Evolutionary conservation across 2,113 vertebrate species (phyloP).

Genomic region (Entosphenus tridentatus): DNA sequence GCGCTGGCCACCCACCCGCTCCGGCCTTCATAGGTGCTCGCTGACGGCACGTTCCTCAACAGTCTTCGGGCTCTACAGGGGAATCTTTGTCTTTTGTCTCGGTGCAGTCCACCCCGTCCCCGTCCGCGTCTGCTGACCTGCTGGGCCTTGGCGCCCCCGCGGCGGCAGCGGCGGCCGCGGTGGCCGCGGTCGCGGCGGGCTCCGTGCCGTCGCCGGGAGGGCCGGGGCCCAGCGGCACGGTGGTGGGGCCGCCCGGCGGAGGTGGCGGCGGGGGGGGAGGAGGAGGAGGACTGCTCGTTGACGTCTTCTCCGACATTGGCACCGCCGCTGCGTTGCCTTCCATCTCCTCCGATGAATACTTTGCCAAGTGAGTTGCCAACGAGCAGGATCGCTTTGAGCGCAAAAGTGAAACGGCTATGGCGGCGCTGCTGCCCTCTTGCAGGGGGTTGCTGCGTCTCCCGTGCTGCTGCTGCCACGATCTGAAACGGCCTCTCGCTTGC

Average conservation of each 20-base stretch:
- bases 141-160: slow-evolving; percentile 43
- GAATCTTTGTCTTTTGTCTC: slow-evolving; percentile 4
- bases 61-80: no score
- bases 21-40: no score
- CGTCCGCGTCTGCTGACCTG: slow-evolving; percentile 60
- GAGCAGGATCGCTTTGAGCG: no score
- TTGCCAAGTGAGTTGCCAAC: slow-evolving; percentile 37
- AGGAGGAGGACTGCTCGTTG: slow-evolving; percentile 46
- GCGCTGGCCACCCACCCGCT: no score
- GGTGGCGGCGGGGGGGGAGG: slow-evolving; percentile 18
- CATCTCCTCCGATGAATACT: slow-evolving; percentile 46
- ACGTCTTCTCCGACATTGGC: slow-evolving; percentile 52
- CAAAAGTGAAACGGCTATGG: no score
- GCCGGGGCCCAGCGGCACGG: slow-evolving; percentile 42
- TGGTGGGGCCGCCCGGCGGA: slow-evolving; percentile 19
- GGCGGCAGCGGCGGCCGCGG: slow-evolving; percentile 17
- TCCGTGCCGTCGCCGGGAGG: slow-evolving; percentile 44
- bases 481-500: no score
- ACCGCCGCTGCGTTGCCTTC: slow-evolving; percentile 21
- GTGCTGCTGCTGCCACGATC: no score
- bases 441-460: no score
- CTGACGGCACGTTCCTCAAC: no score
- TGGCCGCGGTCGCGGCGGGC: slow-evolving; percentile 10
- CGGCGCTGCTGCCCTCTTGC: no score
- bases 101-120: slow-evolving; percentile 58